These are phyloP conservation scores for Carapus acus DNA, from an alignment of 2,797 vertebrate genomes.

Conservation along the genomic window DNA sequence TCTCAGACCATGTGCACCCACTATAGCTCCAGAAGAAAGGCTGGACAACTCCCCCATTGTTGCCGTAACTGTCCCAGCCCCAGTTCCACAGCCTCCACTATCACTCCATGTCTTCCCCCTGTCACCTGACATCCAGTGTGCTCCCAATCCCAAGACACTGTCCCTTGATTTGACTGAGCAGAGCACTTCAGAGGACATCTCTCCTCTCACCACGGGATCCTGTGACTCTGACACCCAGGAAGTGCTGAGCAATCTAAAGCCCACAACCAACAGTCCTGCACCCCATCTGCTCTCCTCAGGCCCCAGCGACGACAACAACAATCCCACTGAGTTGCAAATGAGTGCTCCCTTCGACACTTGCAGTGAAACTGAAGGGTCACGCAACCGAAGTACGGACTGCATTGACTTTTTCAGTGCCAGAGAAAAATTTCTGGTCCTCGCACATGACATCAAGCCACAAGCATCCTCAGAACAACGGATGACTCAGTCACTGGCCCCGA, in stretches of 20 bases:
- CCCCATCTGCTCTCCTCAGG: neutral
- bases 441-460: constrained; percentile 73
- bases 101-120: constrained; percentile 58
- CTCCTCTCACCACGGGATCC: constrained; percentile 59
- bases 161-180: constrained; percentile 34
- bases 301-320: constrained; percentile 59
- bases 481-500: constrained; percentile 25
- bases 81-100: constrained; percentile 54
- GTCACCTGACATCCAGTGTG: constrained; percentile 41
- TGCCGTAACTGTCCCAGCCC: constrained; percentile 36
- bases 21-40: constrained; percentile 76
- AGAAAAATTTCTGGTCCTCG: constrained; percentile 88
- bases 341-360: constrained; percentile 13
- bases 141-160: constrained; percentile 29
- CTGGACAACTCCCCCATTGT: constrained; percentile 63
- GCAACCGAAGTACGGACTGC: constrained; percentile 80
- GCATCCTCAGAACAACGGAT: constrained; percentile 69
- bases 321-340: constrained; percentile 28
- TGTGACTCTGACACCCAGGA: constrained; percentile 50
- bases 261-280: constrained; percentile 17
- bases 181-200: constrained; percentile 59
- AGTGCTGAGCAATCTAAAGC: constrained; percentile 58
- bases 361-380: constrained; percentile 52
- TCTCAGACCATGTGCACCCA: constrained; percentile 78
- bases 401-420: constrained; percentile 93